Base-by-base conservation (phyloP, 2,888 invertebrate genomes). In the Andrena trimmerana region DNA sequence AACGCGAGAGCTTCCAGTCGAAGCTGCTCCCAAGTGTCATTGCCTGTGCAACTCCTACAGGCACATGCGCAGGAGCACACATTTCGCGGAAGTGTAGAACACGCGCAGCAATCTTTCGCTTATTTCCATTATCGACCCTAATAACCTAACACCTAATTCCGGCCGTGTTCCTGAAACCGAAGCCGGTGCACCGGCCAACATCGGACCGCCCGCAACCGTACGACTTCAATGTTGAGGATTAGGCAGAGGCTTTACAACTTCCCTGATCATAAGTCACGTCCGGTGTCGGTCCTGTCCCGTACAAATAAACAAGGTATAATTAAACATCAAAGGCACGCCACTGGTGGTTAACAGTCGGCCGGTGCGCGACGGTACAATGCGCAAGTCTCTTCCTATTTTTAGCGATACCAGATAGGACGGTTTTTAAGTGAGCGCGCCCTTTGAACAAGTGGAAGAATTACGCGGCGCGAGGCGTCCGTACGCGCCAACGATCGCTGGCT, bases 241-340 rank as follows among this genome's bases (percentile, higher is more conserved):
- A 60, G 33, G 5, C 7, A 13, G 66, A 54, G 52, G 52, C 54
- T 65, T 42, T 52, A 66, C 65, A 81, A 72, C 52, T 78, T 78
- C 52, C 31, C 50, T 6, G 68, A 66, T 73, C 78, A 50, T 68
- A 65, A 59, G 50, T 71, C 50, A 7, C 16, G 20, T 48, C 16
- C 50, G 8, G 20, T 50, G 59, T 68, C 52, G 48, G 66, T 66
- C 59, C 57, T 29, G 52, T 27, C 50, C 70, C 31, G 60, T 27
- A n/a, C 68, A 69, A 74, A 74, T 69, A 79, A 79, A 79, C 80
- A 75, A 50, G 54, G 70, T 70, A 74, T 80, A 82, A 80, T 80
- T 80, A 80, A 75, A 82, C 82, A 80, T 82, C 73, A 81, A 81
- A 80, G 79, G 59, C 24, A 29, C 16, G 16, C 10, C 6, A 48